Base-by-base conservation (phyloP, 1,140 invertebrate genomes). In the Brachionus paranguensis region DNA sequence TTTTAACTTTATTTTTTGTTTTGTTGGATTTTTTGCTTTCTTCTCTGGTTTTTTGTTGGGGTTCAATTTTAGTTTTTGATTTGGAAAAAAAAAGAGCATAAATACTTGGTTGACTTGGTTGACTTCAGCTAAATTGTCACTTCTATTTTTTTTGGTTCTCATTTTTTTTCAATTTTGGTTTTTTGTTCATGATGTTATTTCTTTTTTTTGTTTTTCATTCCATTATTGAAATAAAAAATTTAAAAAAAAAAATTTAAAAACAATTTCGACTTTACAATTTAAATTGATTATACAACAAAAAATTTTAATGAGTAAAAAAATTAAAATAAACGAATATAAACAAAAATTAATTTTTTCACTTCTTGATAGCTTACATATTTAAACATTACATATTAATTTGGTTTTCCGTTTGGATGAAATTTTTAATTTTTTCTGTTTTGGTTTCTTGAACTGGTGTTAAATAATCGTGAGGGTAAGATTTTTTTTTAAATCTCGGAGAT, bases 181-280 rank as follows among this genome's bases (percentile, higher is more conserved):
- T 68, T n/a, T 68, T 68, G 64, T 33, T 68, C 33, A 24, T 68
- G 27, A 68, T 68, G 64, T 12, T 47, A 14, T 47, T 47, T 64
- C 17, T 68, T 68, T 74, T 74, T 74, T 74, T 74, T 33, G 29
- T 72, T 74, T 74, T 74, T 74, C 70, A 74, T 74, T 74, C 70
- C 70, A 74, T 74, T 74, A 74, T 74, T 74, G 70, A 74, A 74
- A 74, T 29, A 24, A 33, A 68, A 33, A 68, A n/a, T n/a, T n/a
- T n/a, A n/a, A n/a, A n/a, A n/a, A n/a, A n/a, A n/a, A n/a, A n/a
- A n/a, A 68, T 6, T 37, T 37, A 6, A 37, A 37, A 33, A 24
- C 0, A 1, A 24, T 29, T 33, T 33, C 27, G 33, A 68, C 27
- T 68, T 14, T 6, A 68, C 14, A 68, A 68, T 37, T 29, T 6